These are phyloP conservation scores for Gobius niger DNA, from an alignment of 2,113 vertebrate genomes.

Conservation along the genomic window DNA sequence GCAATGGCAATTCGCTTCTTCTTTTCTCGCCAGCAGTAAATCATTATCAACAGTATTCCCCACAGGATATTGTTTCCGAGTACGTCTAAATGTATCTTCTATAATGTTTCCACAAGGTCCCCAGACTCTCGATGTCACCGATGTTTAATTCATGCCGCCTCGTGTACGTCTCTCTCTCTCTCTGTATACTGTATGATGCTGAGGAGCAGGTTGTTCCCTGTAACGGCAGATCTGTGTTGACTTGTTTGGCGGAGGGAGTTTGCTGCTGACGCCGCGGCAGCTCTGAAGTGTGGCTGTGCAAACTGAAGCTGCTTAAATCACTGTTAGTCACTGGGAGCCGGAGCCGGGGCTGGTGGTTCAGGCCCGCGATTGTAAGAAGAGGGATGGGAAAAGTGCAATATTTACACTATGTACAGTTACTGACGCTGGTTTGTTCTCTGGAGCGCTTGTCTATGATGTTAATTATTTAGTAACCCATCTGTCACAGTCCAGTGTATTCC, in stretches of 20 bases:
- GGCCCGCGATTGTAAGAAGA: background rate
- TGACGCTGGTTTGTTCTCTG: too few relatives aligned
- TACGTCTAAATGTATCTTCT: background rate
- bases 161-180: background rate
- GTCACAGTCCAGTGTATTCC: too few relatives aligned
- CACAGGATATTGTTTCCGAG: too few relatives aligned
- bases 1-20: too few relatives aligned
- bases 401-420: too few relatives aligned
- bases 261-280: constrained; percentile 13
- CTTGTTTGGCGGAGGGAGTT: constrained; percentile 20
- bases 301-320: constrained; percentile 10
- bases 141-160: background rate
- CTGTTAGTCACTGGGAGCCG: constrained; percentile 23
- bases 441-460: too few relatives aligned
- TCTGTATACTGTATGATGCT: background rate
- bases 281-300: constrained; percentile 10
- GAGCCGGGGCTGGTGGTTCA: background rate
- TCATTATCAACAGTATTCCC: too few relatives aligned
- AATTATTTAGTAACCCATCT: too few relatives aligned
- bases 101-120: background rate
- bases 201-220: background rate
- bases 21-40: too few relatives aligned
- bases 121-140: background rate
- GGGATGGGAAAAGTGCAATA: background rate
- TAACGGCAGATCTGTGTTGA: constrained; percentile 18